phyloP scores from a whole-genome alignment of 2,113 vertebrate species.

The Dipodomys ordii region DNA sequence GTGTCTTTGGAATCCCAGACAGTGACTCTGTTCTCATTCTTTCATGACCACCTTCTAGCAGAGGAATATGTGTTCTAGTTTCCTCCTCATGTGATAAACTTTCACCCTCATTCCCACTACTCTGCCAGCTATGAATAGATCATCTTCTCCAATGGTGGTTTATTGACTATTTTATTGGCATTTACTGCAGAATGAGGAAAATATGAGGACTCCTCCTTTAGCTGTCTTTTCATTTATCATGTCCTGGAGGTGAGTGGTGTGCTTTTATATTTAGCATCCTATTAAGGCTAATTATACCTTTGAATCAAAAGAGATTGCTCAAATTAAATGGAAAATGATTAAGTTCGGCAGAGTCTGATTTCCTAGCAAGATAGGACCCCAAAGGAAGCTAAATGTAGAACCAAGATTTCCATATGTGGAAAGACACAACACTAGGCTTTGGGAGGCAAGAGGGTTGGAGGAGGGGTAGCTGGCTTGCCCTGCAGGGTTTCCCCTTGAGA shows the following conservation, averaged over 20 bases:
- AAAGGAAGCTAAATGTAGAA: conserved; percentile 51
- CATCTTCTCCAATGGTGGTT: background rate
- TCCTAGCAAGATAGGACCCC: conserved; percentile 29
- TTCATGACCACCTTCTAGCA: background rate
- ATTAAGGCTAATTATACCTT: conserved; percentile 72
- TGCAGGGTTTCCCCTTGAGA: too few species aligned
- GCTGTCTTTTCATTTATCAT: conserved; percentile 11
- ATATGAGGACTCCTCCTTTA: background rate
- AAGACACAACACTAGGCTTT: background rate
- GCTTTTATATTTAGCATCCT: conserved; percentile 75
- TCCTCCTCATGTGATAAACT: background rate
- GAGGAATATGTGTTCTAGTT: background rate
- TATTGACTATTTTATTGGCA: background rate
- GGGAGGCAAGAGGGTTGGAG: background rate
- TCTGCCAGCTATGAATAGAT: background rate
- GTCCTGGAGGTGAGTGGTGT: conserved; percentile 31
- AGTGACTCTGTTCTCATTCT: background rate
- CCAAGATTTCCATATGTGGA: background rate
- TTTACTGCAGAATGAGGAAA: conserved; percentile 21
- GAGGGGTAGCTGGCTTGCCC: background rate
- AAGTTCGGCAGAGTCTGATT: conserved; percentile 61
- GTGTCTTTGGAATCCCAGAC: background rate
- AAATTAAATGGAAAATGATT: conserved; percentile 74
- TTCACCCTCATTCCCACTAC: background rate
- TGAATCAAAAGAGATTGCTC: conserved; percentile 68